Evolutionary conservation across 2,888 invertebrate species (phyloP).

Genomic region (Digitonthophagus gazella): DNA sequence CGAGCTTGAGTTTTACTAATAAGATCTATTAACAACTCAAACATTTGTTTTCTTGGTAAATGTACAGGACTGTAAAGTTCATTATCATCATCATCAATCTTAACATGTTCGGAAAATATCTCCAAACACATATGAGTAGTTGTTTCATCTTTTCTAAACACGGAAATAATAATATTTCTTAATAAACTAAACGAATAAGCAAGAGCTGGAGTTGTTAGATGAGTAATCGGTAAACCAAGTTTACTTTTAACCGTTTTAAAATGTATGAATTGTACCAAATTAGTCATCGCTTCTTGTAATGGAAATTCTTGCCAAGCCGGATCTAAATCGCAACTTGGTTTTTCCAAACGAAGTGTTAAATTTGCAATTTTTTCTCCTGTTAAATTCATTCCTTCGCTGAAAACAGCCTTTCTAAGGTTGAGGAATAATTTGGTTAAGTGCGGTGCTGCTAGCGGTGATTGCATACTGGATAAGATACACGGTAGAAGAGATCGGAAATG

Average conservation of each 20-base stretch:
- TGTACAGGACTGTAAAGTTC: constrained; percentile 69
- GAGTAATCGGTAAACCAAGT: constrained; percentile 32
- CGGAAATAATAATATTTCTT: constrained; percentile 57
- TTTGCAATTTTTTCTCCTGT: constrained; percentile 66
- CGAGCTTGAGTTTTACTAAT: constrained; percentile 69
- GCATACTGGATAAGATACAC: constrained; percentile 61
- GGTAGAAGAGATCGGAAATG: constrained; percentile 60
- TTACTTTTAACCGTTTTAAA: constrained; percentile 52
- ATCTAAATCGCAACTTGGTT: constrained; percentile 79
- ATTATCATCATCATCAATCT: constrained; percentile 47
- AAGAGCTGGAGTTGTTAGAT: constrained; percentile 72
- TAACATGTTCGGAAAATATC: constrained; percentile 72
- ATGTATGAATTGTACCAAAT: constrained; percentile 62
- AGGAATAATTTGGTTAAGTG: constrained; percentile 61
- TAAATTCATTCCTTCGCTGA: constrained; percentile 46
- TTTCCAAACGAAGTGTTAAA: constrained; percentile 69
- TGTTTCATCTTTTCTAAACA: constrained; percentile 19
- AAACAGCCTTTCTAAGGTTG: constrained; percentile 60
- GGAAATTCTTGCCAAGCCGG: constrained; percentile 74
- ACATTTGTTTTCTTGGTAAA: constrained; percentile 79
- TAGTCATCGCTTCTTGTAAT: constrained; percentile 59
- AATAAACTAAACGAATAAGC: constrained; percentile 81
- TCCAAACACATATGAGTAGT: constrained; percentile 50
- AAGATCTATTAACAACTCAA: constrained; percentile 73
- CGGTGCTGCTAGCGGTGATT: constrained; percentile 77